phyloP scores from a whole-genome alignment of 1,140 invertebrate genomes.

The Euglossa dilemma region DNA sequence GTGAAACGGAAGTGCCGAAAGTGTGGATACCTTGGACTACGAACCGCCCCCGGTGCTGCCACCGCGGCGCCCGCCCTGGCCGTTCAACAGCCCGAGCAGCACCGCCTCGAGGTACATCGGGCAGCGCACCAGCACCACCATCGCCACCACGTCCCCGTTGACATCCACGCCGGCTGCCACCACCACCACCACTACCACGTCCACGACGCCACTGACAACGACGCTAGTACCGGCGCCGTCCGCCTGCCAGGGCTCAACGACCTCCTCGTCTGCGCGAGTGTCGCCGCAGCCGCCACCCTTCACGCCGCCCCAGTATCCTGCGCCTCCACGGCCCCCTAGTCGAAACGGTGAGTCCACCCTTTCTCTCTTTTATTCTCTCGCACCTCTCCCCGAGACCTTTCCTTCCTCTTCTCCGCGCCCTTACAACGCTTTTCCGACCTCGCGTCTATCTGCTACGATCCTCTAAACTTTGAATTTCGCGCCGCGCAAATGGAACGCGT shows the following conservation, averaged over 20 bases:
- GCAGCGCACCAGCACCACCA: slow-evolving; percentile 47
- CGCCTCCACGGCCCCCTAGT: slow-evolving; percentile 81
- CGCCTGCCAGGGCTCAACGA: slow-evolving; percentile 58
- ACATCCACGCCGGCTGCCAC: slow-evolving; percentile 46
- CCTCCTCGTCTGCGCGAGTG: slow-evolving; percentile 59
- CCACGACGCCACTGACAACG: slow-evolving; percentile 52
- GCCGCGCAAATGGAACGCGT: too few relatives aligned
- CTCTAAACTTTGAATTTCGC: too few relatives aligned
- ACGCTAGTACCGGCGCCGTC: slow-evolving; percentile 47
- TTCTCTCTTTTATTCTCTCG: too few relatives aligned
- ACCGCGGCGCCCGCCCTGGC: slow-evolving; percentile 81
- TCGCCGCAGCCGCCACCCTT: slow-evolving; percentile 73
- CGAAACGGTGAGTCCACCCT: slow-evolving; percentile 78
- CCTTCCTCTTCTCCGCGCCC: too few relatives aligned
- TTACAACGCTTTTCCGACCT: too few relatives aligned
- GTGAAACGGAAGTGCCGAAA: slow-evolving; percentile 67
- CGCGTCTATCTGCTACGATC: too few relatives aligned
- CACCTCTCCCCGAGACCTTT: neutral
- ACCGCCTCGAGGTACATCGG: slow-evolving; percentile 59
- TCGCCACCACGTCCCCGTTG: slow-evolving; percentile 54
- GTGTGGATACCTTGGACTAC: slow-evolving; percentile 79
- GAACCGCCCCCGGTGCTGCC: slow-evolving; percentile 82
- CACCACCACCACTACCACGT: slow-evolving; percentile 54
- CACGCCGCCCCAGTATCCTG: slow-evolving; percentile 80
- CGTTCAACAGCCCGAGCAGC: slow-evolving; percentile 75